Evolutionary conservation across 2,797 vertebrate species (phyloP), one percentile per base, ranked within the genome.

Genomic region (Spinibarbus caldwelli): DNA sequence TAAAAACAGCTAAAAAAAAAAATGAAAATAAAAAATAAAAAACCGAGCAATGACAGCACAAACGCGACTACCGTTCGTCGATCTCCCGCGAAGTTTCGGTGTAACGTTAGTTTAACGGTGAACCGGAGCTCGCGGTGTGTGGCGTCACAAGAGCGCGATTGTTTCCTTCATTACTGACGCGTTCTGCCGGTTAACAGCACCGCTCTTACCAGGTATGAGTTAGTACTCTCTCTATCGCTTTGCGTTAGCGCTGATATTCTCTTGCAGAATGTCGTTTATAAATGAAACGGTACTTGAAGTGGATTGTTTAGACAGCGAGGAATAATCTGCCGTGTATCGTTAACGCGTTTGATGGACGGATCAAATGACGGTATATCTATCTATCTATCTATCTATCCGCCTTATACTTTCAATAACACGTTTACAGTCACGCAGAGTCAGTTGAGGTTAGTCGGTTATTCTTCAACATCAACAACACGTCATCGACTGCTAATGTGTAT

Each of bases 141-240:
- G 86, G 88, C 67, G 81, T 88, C 64, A 95, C 94, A 95, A 93
- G 90, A 92, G 91, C 90, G 84, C 89, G 90, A 93, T 93, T 96
- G 94, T 95, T 93, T 90, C 85, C 77, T 85, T 86, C 85, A 82
- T 87, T 15, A 86, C 67, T 84, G 81, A 83, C 79, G 68, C 81
- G 85, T 83, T 78, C 71, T 23, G 41, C 45, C n/a, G 29, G 14
- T 67, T 10, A 11, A 14, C 71, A 8, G 57, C 57, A 4, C 6
- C 5, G 41, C 9, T n/a, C n/a, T 12, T 14, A 67, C 2, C 82
- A 77, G 82, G 72, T 83, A 83, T 8, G 81, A 66, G 31, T 11
- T 21, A 29, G 1, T 52, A 4, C 2, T 52, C 19, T 31, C 15
- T 41, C 41, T 11, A 1, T 41, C 41, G 66, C 21, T 66, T 2